phyloP scores from a whole-genome alignment of 2,888 invertebrate species.

The Leptopterna dolabrata region DNA sequence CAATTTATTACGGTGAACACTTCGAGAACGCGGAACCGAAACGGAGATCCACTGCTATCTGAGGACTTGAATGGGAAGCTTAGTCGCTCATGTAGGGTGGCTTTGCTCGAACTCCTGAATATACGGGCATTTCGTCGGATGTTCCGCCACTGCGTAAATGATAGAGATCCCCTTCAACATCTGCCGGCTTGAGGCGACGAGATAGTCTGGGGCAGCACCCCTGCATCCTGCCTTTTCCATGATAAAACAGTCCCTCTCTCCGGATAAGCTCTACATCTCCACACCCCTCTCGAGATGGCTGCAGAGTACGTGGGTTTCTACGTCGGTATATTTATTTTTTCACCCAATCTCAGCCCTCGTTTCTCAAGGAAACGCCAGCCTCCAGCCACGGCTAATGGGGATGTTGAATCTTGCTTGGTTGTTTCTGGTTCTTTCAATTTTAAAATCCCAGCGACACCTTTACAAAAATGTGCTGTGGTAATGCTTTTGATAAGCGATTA shows the following conservation, averaged over 20 bases:
- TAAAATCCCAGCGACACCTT: too few species aligned
- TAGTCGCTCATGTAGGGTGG: neutral
- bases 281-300: neutral
- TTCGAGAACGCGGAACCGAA: too few species aligned
- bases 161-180: slow-evolving; percentile 18
- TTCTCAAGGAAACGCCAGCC: too few species aligned
- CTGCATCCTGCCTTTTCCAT: neutral
- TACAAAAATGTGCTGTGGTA: too few species aligned
- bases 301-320: neutral
- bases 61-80: neutral
- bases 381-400: too few species aligned
- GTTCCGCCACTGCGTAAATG: slow-evolving; percentile 11
- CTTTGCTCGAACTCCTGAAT: neutral
- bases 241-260: slow-evolving; percentile 15
- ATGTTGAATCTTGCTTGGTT: too few species aligned
- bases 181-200: neutral
- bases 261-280: neutral
- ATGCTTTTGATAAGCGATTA: too few species aligned
- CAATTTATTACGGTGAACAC: too few species aligned
- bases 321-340: neutral
- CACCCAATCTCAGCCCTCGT: neutral
- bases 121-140: slow-evolving; percentile 10
- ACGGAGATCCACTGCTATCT: neutral
- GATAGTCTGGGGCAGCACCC: neutral
- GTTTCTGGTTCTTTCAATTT: too few species aligned